Percentiles rank a stretch among this genome's conserved stretches.
Evolutionary conservation across 2,797 vertebrate genomes (phyloP).

Genomic region (Danionella dracula): DNA sequence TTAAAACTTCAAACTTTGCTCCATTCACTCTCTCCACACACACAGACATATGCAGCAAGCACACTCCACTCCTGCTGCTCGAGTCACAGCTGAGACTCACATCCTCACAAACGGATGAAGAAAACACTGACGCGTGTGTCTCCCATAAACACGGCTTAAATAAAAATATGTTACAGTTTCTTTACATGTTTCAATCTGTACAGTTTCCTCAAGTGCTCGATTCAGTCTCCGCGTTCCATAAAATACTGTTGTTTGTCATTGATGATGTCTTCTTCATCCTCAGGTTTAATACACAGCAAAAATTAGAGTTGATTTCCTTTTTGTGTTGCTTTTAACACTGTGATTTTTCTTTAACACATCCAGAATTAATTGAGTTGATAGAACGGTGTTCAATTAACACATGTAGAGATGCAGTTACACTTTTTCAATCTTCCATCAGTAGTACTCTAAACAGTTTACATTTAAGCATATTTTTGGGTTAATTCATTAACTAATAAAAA

Average conservation of each 20-base stretch:
- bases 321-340: too few species aligned
- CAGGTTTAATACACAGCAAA: neutral
- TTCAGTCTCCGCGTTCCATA: conserved; percentile 9
- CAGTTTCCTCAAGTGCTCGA: conserved; percentile 35
- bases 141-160: conserved; percentile 54
- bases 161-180: conserved; percentile 44
- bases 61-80: conserved; percentile 44
- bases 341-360: too few species aligned
- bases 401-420: too few species aligned
- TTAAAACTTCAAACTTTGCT: conserved; percentile 57
- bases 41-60: neutral
- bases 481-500: too few species aligned
- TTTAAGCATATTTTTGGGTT: too few species aligned
- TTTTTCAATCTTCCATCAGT: too few species aligned
- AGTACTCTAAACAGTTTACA: too few species aligned
- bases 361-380: too few species aligned
- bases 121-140: conserved; percentile 41
- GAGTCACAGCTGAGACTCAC: conserved; percentile 42
- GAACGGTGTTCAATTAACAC: too few species aligned
- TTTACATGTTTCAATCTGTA: conserved; percentile 41
- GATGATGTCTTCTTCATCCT: neutral
- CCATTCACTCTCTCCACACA: neutral
- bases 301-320: too few species aligned
- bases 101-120: conserved; percentile 50
- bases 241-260: conserved; percentile 26